Evolutionary conservation across 1,140 invertebrate genomes (phyloP).

Genomic region (Papilio helenus): DNA sequence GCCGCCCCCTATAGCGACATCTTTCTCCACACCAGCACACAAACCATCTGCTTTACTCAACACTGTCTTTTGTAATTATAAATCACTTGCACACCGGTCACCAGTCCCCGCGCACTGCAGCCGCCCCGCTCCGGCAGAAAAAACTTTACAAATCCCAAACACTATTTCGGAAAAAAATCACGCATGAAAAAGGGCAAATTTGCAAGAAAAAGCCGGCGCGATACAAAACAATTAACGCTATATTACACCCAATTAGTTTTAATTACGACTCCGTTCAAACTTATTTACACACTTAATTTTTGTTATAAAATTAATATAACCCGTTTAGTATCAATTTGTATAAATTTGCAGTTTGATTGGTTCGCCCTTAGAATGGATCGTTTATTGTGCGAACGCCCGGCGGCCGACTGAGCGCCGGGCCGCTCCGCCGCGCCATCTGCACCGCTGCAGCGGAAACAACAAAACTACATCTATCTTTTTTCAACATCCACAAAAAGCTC

Average conservation of each 20-base stretch:
- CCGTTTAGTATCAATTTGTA: slow-evolving; percentile 83
- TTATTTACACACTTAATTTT: slow-evolving; percentile 83
- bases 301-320: slow-evolving; percentile 83
- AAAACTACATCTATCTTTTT: slow-evolving; percentile 57
- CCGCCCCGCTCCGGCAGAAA: neutral
- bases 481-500: slow-evolving; percentile 36
- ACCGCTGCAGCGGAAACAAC: slow-evolving; percentile 33
- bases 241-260: slow-evolving; percentile 81
- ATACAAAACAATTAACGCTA: slow-evolving; percentile 79
- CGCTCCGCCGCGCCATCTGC: slow-evolving; percentile 42
- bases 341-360: slow-evolving; percentile 82
- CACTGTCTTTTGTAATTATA: slow-evolving; percentile 26
- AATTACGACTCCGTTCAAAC: slow-evolving; percentile 78
- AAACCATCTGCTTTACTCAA: slow-evolving; percentile 50
- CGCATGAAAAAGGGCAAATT: slow-evolving; percentile 63
- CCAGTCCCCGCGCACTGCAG: neutral
- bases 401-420: slow-evolving; percentile 80
- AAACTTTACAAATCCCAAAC: slow-evolving; percentile 42
- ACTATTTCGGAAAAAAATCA: slow-evolving; percentile 51
- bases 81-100: slow-evolving; percentile 1
- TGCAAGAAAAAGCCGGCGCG: slow-evolving; percentile 66
- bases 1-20: slow-evolving; percentile 79
- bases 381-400: slow-evolving; percentile 76
- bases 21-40: slow-evolving; percentile 53
- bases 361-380: slow-evolving; percentile 81